Evolutionary conservation across 2,888 invertebrate genomes (phyloP).

Genomic region (Vannuccia rotundouncinata): DNA sequence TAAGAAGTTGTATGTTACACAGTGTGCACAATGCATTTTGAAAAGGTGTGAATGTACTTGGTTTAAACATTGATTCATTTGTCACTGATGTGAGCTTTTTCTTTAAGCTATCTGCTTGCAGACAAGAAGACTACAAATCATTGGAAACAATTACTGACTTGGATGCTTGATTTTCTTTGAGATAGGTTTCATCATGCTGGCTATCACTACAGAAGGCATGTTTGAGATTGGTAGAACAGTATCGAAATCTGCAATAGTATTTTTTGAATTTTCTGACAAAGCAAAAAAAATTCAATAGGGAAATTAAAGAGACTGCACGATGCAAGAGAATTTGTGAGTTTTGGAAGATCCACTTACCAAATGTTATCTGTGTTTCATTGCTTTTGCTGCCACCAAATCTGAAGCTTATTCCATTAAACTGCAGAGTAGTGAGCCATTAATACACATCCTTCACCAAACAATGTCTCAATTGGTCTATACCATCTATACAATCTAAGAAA

Average conservation of each 20-base stretch:
- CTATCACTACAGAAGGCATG: neutral
- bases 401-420: conserved; percentile 9
- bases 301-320: neutral
- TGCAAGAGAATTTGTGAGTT: conserved; percentile 18
- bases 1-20: neutral
- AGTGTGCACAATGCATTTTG: conserved; percentile 7
- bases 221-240: conserved; percentile 5
- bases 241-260: conserved; percentile 7
- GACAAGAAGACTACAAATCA: conserved; percentile 24
- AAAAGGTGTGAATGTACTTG: neutral
- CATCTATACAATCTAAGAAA: neutral
- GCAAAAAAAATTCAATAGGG: neutral
- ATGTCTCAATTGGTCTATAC: neutral
- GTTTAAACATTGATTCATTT: conserved; percentile 6
- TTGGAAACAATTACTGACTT: conserved; percentile 6
- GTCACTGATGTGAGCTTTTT: neutral
- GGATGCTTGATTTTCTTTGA: conserved; percentile 9
- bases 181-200: conserved; percentile 8
- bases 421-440: conserved; percentile 11
- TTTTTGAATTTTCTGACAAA: conserved; percentile 14
- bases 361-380: neutral
- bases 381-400: neutral
- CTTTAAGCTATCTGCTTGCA: neutral
- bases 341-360: conserved; percentile 16
- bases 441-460: conserved; percentile 14